Base-by-base conservation (phyloP, 2,888 invertebrate genomes). In the Criorhina ranunculi region DNA sequence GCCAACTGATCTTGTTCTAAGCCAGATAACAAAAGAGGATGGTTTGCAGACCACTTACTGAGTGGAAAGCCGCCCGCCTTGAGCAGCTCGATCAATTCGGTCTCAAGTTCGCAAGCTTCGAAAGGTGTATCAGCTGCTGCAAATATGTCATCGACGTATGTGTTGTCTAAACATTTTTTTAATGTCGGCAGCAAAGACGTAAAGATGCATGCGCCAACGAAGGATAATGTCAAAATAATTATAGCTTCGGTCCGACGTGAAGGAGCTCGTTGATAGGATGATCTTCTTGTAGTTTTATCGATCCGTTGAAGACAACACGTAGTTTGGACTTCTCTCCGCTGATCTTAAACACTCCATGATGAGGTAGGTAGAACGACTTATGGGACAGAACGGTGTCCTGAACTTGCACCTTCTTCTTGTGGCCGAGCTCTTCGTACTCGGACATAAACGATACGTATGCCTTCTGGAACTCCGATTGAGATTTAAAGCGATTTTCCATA, bases 171-270 rank as follows among this genome's bases (percentile, higher is more conserved):
- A 49, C 66, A 35, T 51, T 24, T 66, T 49, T 9, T 49, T 9
- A 12, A 66, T 66, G 35, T 66, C 51, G 4, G 37, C 24, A 12
- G 66, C 49, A 15, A 66, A 66, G 29, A 51, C 19, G 19, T 46
- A 46, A 2, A 1, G 17, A n/a, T 35, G 33, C 17, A 6, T 35
- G 9, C 62, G 62, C 7, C 24, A 24, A 24, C 24, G 24, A 24
- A 24, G 24, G 24, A 87, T 37, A 19, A 88, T 55, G 3, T 72
- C 51, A n/a, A 82, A 79, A 7, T 87, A 66, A 19, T 88, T 87
- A 87, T 8, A 88, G 64, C 6, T 62, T 44, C 15, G 44, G 44
- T 3, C 44, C 44, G n/a, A 17, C 15, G n/a, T 17, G 44, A 44
- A 44, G 44, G 17, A n/a, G n/a, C 2, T 44, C 8, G 44, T 17